A percentile compares a stretch with the other conserved stretches of the same genome.
Conservation (phyloP, 2,797 vertebrate genomes). For the Kryptopterus vitreolus region DNA sequence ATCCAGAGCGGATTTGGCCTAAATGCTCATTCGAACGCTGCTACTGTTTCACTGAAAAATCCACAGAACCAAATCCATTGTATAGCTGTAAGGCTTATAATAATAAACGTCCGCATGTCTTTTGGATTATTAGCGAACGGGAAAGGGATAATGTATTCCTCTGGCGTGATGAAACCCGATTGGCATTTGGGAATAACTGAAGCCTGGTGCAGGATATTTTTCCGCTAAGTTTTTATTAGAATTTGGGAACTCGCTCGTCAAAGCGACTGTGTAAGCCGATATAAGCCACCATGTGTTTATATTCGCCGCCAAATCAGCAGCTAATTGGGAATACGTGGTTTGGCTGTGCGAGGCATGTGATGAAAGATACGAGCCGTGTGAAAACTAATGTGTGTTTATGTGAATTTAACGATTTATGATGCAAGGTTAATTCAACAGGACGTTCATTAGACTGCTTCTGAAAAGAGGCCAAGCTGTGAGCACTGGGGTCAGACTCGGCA, state of each 20-base stretch:
- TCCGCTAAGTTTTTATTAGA: not conserved
- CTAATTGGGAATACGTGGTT: slow-evolving; percentile 38
- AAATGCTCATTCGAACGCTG: not conserved
- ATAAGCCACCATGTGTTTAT: not conserved
- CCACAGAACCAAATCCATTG: too few relatives aligned
- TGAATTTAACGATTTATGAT: not conserved
- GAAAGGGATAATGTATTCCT: not conserved
- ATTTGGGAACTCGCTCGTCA: not conserved
- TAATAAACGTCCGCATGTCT: not conserved
- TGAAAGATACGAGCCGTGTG: slow-evolving; percentile 41
- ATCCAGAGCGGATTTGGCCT: not conserved
- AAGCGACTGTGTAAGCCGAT: not conserved
- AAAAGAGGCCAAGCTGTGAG: slow-evolving; percentile 22
- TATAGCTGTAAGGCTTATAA: not conserved
- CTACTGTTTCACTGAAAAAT: not conserved
- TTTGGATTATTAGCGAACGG: not conserved
- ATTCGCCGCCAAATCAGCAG: not conserved
- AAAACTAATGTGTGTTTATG: slow-evolving; percentile 12
- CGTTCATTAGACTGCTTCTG: slow-evolving; percentile 25
- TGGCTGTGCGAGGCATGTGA: slow-evolving; percentile 23
- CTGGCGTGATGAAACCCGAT: not conserved
- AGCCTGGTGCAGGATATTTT: slow-evolving; percentile 8
- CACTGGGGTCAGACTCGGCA: not conserved
- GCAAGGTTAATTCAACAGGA: slow-evolving; percentile 35
- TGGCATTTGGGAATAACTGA: not conserved